Conservation (phyloP, 1,140 invertebrate genomes). For the Nomia melanderi region DNA sequence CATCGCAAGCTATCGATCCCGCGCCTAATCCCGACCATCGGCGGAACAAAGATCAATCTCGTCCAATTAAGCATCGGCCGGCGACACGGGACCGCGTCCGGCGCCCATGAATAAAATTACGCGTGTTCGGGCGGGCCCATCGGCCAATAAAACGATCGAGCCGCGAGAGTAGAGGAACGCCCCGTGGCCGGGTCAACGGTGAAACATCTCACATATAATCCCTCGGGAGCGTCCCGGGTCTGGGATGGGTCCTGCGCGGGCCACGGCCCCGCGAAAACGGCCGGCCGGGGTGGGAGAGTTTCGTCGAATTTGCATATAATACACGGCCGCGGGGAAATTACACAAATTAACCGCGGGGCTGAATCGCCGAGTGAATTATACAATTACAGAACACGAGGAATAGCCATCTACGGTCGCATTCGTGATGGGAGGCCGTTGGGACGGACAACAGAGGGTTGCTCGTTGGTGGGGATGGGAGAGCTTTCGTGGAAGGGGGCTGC, state of each 20-base stretch:
- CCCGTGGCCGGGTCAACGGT: conserved; percentile 22
- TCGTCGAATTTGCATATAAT: conserved; percentile 59
- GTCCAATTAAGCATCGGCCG: neutral
- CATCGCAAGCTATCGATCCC: too few species aligned
- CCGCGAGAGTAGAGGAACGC: conserved; percentile 13
- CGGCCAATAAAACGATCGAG: conserved; percentile 34
- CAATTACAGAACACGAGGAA: conserved; percentile 65
- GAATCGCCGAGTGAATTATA: conserved; percentile 70
- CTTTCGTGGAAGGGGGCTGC: neutral
- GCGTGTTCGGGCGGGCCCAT: neutral
- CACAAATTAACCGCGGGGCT: conserved; percentile 62
- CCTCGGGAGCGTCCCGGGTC: conserved; percentile 2
- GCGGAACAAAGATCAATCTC: neutral
- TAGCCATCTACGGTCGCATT: neutral
- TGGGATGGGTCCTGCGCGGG: neutral
- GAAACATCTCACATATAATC: conserved; percentile 40
- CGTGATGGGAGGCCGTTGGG: conserved; percentile 22
- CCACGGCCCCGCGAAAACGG: neutral
- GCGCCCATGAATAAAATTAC: neutral
- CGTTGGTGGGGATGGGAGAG: conserved; percentile 13
- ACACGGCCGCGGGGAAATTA: conserved; percentile 61
- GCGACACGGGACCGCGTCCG: neutral
- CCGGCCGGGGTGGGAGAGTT: neutral
- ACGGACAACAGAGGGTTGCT: neutral
- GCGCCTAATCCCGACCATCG: too few species aligned